Percentiles rank a stretch among this genome's conserved stretches.
phyloP scores from a whole-genome alignment of 1,140 invertebrate species.

The silkworm (Bombyx mori) region ASM3026992v2 NC_085127.1:10306001-10306500 shows the following conservation, averaged over 20 bases:
- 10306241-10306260: slow-evolving; percentile 76
- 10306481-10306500: no score
- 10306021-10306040: no score
- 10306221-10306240: slow-evolving; percentile 1
- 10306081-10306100: no score
- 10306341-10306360: neutral
- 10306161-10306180: neutral
- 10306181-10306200: neutral
- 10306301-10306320: slow-evolving; percentile 94
- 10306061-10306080: no score
- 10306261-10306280: slow-evolving; percentile 92
- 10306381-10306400: no score
- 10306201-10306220: neutral
- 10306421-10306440: neutral
- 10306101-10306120: no score
- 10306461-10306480: neutral
- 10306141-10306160: no score
- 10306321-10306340: neutral
- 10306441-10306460: neutral
- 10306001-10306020: no score
- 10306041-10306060: no score
- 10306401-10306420: no score
- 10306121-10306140: no score
- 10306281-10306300: slow-evolving; percentile 92
- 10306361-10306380: no score